phyloP scores from a whole-genome alignment of 2,888 invertebrate genomes.

The Drosophila austrosaltans region DNA sequence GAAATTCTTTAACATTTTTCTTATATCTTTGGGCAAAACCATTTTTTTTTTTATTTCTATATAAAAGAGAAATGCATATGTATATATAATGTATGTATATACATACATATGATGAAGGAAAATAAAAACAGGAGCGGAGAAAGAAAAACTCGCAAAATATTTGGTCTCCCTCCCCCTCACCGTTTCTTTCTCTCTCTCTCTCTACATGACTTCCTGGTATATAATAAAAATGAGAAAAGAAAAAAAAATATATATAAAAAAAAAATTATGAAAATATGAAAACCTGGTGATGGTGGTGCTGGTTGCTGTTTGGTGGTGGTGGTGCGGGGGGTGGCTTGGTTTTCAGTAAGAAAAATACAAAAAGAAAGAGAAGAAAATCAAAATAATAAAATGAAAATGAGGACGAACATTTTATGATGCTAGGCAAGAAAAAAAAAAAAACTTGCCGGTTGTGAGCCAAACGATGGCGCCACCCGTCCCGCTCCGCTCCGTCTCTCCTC shows the following conservation, averaged over 20 bases:
- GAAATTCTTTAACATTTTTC: neutral
- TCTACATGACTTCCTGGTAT: neutral
- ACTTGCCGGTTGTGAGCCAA: constrained; percentile 13
- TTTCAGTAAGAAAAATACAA: neutral
- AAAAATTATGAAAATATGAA: constrained; percentile 25
- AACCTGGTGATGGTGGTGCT: neutral
- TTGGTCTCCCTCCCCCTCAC: neutral
- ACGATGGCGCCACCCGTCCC: neutral
- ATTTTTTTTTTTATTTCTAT: neutral
- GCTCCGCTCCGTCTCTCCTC: neutral
- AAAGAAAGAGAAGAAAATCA: constrained; percentile 12
- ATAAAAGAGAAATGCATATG: neutral
- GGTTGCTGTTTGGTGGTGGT: too few relatives aligned
- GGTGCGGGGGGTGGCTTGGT: neutral
- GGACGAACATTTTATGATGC: constrained; percentile 45
- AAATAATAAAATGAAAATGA: constrained; percentile 51
- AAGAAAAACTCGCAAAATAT: neutral
- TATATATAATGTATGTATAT: neutral
- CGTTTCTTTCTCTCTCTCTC: neutral
- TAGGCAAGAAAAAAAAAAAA: constrained; percentile 20
- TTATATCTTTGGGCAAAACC: neutral
- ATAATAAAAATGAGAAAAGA: constrained; percentile 9
- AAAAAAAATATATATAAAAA: constrained; percentile 1
- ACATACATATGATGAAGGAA: neutral
- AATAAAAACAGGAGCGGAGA: neutral